Evolutionary conservation across 2,113 vertebrate species (phyloP), one percentile per base, ranked within the genome.

Genomic region (Apus apus): DNA sequence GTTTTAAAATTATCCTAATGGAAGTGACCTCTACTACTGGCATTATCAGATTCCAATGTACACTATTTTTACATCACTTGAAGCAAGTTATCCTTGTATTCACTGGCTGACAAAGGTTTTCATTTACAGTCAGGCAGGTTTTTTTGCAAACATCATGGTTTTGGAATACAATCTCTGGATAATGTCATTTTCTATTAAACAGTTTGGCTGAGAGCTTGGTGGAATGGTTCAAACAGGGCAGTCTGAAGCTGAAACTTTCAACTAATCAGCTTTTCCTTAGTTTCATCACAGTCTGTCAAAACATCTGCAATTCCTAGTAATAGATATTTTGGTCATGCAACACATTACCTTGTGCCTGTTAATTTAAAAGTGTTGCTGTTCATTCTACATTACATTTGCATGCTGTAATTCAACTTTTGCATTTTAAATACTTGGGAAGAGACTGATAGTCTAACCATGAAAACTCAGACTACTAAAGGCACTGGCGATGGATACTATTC

Each of bases 1-100:
- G 6, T 7, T 75, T 72, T 14, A 45, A 94, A 95, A 95, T 93
- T 93, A 88, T 82, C 57, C 71, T 88, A 91, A 94, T 73, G 50
- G 36, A 45, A 80, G 50, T 79, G 61, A 93, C 54, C 71, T 89
- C 90, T 61, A 48, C 85, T 79, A 72, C 66, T 45, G 71, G 66
- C 34, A 79, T 89, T 90, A 92, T 93, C 74, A 94, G 66, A 85
- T 95, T 97, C 66, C 58, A 19, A n/a, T 61, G 38, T 93, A 95
- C 21, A 32, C 34, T 87, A 56, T 76, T 93, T 93, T 90, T 93
- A 77, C 92, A 68, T 85, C 74, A 73, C 77, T 81, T 72, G 43
- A 78, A 94, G 85, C n/a, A 89, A 91, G 66, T 72, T 75, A 61
- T 81, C 30, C 70, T 91, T 75, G 66, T 85, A 91, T 94, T 58